Conservation (phyloP, 2,888 invertebrate genomes). For the Agelastica alni region DNA sequence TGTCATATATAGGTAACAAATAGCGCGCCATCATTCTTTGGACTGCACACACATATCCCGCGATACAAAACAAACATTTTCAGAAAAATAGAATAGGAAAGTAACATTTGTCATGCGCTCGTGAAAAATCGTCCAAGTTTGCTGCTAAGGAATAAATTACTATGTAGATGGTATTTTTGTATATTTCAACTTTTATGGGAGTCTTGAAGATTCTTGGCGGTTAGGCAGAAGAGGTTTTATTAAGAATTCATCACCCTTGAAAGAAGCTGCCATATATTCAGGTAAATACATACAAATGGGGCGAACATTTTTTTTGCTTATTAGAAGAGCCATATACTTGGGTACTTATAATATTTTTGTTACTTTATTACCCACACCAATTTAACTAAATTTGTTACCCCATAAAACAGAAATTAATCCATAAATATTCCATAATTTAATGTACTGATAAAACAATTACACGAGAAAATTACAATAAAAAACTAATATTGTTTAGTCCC, state of each 20-base stretch:
- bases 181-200: constrained; percentile 30
- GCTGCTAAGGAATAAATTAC: constrained; percentile 29
- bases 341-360: too few relatives aligned
- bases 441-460: too few relatives aligned
- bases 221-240: constrained; percentile 10
- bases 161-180: constrained; percentile 31
- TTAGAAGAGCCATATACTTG: too few relatives aligned
- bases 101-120: constrained; percentile 30
- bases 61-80: constrained; percentile 28
- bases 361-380: too few relatives aligned
- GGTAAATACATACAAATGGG: too few relatives aligned
- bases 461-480: too few relatives aligned
- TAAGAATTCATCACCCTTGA: constrained; percentile 10
- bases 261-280: too few relatives aligned
- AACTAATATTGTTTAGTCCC: too few relatives aligned
- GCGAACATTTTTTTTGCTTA: too few relatives aligned
- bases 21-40: constrained; percentile 26
- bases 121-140: constrained; percentile 34
- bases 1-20: constrained; percentile 27
- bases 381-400: too few relatives aligned
- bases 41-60: constrained; percentile 21
- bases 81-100: constrained; percentile 33
- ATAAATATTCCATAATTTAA: too few relatives aligned
- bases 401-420: too few relatives aligned
- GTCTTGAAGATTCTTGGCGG: constrained; percentile 20